Evolutionary conservation across 2,888 invertebrate species (phyloP).

Genomic region (Hedya salicella): DNA sequence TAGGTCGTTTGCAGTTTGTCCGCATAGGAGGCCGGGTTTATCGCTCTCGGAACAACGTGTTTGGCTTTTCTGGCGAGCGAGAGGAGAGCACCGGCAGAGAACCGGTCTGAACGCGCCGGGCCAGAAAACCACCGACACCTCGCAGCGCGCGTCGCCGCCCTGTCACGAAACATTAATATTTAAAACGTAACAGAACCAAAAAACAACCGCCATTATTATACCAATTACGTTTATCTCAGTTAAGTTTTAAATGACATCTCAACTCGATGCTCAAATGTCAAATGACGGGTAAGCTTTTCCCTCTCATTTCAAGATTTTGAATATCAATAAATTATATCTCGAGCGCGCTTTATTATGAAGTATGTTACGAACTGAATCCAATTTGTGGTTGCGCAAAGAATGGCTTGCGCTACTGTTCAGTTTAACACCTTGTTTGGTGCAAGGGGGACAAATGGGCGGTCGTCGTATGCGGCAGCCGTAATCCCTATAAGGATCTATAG

Average conservation of each 20-base stretch:
- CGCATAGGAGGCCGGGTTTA: conserved; percentile 75
- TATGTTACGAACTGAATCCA: conserved; percentile 55
- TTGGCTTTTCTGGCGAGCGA: conserved; percentile 74
- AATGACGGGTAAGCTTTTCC: conserved; percentile 53
- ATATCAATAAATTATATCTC: conserved; percentile 28
- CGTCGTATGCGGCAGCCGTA: conserved; percentile 64
- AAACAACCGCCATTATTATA: conserved; percentile 71
- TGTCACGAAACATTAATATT: conserved; percentile 84
- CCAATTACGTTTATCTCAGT: conserved; percentile 64
- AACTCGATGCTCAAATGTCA: conserved; percentile 50
- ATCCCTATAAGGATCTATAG: conserved; percentile 67
- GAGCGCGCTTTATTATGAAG: conserved; percentile 55
- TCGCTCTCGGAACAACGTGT: conserved; percentile 77
- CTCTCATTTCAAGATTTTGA: conserved; percentile 23
- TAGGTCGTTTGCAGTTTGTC: conserved; percentile 74
- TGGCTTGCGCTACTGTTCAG: conserved; percentile 60
- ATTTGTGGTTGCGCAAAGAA: conserved; percentile 65
- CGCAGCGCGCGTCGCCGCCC: conserved; percentile 68
- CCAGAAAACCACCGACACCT: conserved; percentile 84
- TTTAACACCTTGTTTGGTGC: conserved; percentile 74
- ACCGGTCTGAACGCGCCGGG: conserved; percentile 81
- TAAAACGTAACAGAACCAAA: conserved; percentile 69
- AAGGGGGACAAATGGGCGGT: conserved; percentile 74
- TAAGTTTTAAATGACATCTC: conserved; percentile 58
- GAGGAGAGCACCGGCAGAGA: conserved; percentile 58